Evolutionary conservation across 2,797 vertebrate species (phyloP), one percentile per base, ranked within the genome.

Genomic region (Ctenopoma multispine): DNA sequence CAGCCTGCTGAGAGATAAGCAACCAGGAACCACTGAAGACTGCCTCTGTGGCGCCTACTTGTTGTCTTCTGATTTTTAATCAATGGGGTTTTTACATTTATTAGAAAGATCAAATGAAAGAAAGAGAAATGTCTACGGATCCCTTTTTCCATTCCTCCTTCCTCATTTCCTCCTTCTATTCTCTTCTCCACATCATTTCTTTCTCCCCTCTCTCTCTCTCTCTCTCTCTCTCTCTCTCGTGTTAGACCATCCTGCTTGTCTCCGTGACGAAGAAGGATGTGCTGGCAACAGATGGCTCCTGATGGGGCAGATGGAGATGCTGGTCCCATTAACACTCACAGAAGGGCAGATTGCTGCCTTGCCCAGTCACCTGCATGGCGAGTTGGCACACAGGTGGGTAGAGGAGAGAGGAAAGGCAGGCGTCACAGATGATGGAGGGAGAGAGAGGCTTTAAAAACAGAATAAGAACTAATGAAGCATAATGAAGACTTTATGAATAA

Each of bases 241-340:
- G n/a, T n/a, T n/a, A n/a, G n/a, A n/a, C n/a, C n/a, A n/a, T n/a
- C n/a, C n/a, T n/a, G n/a, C 23, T 27, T 12, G 23, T 50, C 7
- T 43, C 14, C 3, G 12, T 24, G 41, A 60, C 59, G 63, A 18
- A 14, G 67, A 78, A 27, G 58, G 58, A 59, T 56, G 54, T 47
- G 59, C 27, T 17, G 24, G 63, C 49, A 64, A 58, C 75, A 82
- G 75, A 78, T 79, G 80, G 58, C 21, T 68, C 54, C 71, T 68
- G 58, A 29, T 67, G 53, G 49, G 67, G 44, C 71, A 75, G 54
- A 75, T 56, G 75, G 67, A 34, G 29, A 18, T 5, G n/a, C 53
- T 51, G 48, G 46, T 56, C 41, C 57, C 70, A 74, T 67, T 63
- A 59, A 63, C 56, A 20, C 29, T 48, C 24, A 27, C 0, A 3